Conservation (phyloP, 2,113 vertebrate genomes). For the Trematocara unimaculatum region DNA sequence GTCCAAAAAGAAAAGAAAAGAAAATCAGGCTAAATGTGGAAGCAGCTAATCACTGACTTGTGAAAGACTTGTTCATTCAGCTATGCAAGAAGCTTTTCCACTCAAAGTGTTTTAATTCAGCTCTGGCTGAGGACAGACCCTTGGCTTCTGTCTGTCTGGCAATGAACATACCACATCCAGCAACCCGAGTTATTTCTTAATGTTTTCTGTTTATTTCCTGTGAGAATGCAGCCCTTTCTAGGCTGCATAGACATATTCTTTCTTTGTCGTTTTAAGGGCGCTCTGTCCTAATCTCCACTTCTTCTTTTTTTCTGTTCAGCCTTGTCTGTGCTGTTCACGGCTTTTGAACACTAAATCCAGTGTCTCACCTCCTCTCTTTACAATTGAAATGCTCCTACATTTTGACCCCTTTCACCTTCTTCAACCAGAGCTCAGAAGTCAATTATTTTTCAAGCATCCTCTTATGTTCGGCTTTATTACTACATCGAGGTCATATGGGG, state of each 20-base stretch:
- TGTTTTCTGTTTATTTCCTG: not conserved
- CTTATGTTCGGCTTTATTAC: not conserved
- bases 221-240: not conserved
- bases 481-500: not conserved
- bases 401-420: not conserved
- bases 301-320: not conserved
- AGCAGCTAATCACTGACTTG: not conserved
- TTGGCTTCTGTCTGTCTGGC: not conserved
- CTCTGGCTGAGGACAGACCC: not conserved
- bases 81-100: not conserved
- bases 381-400: not conserved
- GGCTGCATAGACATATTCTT: not conserved
- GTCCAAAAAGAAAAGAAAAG: not conserved
- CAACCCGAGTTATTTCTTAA: not conserved
- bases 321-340: not conserved
- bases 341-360: not conserved
- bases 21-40: not conserved
- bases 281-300: not conserved
- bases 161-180: not conserved
- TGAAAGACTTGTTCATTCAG: not conserved
- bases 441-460: not conserved
- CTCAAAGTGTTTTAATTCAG: not conserved
- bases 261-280: not conserved
- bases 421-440: not conserved
- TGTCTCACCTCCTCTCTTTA: not conserved